Evolutionary conservation across 2,113 vertebrate species (phyloP).

Genomic region (Emydura subglobosa): DNA sequence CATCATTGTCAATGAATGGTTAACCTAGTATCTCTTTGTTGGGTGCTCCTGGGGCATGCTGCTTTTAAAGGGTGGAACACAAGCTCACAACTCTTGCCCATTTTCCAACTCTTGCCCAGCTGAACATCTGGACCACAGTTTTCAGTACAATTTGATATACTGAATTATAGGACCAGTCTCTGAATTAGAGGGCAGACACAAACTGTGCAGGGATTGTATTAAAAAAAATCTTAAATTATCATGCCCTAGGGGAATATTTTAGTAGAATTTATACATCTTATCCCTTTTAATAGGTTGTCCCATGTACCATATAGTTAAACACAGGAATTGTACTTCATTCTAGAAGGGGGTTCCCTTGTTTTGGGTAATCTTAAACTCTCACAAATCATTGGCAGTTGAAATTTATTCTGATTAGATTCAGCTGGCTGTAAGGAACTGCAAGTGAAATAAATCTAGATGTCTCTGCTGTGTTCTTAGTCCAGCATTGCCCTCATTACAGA

Average conservation of each 20-base stretch:
- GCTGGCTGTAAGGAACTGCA: slow-evolving; percentile 23
- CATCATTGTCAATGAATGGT: background rate
- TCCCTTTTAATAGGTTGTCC: background rate
- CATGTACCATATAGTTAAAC: background rate
- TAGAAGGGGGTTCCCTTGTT: background rate
- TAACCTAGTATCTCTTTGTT: background rate
- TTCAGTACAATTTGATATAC: background rate
- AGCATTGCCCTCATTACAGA: slow-evolving; percentile 46
- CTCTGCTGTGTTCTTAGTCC: slow-evolving; percentile 35
- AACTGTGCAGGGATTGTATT: background rate
- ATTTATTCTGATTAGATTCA: slow-evolving; percentile 64
- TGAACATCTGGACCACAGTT: background rate
- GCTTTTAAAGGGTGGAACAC: background rate
- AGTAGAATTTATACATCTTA: background rate
- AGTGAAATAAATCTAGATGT: slow-evolving; percentile 53
- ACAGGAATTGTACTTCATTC: background rate
- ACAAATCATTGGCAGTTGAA: slow-evolving; percentile 42
- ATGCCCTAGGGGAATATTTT: background rate
- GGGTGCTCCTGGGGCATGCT: rapidly evolving
- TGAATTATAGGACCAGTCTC: background rate
- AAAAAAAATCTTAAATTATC: slow-evolving; percentile 6
- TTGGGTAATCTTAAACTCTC: slow-evolving; percentile 8
- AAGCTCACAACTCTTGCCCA: background rate
- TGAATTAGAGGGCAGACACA: background rate
- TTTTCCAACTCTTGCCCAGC: background rate